Evolutionary conservation across 2,113 vertebrate genomes (phyloP), one percentile per base, ranked within the genome.

Genomic region (Myrmecobius fasciatus): DNA sequence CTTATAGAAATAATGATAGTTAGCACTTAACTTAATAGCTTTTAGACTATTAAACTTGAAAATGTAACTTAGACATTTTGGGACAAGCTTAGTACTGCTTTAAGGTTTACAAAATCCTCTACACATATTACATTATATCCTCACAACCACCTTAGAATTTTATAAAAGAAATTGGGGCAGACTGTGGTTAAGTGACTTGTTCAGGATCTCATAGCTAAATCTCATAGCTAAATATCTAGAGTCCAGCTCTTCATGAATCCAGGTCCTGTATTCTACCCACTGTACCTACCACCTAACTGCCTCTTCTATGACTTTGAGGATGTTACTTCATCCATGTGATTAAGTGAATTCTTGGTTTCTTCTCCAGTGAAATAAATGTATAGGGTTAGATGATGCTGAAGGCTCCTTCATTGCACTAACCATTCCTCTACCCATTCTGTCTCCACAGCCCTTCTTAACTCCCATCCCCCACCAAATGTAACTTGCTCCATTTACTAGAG

Each of bases 321-420:
- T 6, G 14, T 36, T 3, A 75, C 60, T 83, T 43, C 67, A 8
- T 24, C n/a, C 22, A 83, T 43, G 1, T 43, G 17, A 83, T 43
- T 22, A 83, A 83, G 36, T 75, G 67, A 83, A 83, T 43, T 83
- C 17, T 83, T 24, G n/a, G n/a, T 43, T 24, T 83, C 36, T 83
- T 83, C n/a, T 3, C 67, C 17, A 43, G 67, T 43, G 67, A 83
- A 43, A 24, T 43, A 17, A n/a, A 83, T 22, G 17, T 43, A 89
- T 0, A 8, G 93, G 95, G 95, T 94, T 97, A 97, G 97, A 94
- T 92, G 94, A 97, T 92, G 52, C 14, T 67, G 1, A 92, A 93
- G 53, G 88, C 94, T 75, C 92, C 92, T 93, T 95, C 93, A 51
- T 24, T 48, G 46, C 52, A 22, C 2, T 0, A 9, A 43, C 43